phyloP scores from a whole-genome alignment of 2,888 invertebrate species.

The Eumerus sabulonum region DNA sequence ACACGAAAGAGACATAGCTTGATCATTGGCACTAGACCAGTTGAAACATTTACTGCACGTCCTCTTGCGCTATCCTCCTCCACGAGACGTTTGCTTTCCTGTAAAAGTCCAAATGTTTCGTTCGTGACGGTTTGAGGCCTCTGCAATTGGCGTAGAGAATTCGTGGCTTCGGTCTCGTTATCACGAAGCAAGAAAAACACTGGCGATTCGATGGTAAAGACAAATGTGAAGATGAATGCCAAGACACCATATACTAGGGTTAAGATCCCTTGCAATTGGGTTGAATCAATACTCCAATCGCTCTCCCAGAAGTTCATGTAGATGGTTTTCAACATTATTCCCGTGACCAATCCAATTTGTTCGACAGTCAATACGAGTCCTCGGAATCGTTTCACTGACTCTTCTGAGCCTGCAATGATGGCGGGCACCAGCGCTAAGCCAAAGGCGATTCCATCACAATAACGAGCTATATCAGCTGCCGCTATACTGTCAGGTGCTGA shows the following conservation, averaged over 20 bases:
- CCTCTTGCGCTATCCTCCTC: slow-evolving; percentile 71
- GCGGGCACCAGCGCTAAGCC: slow-evolving; percentile 73
- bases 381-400: slow-evolving; percentile 64
- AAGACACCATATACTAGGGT: slow-evolving; percentile 70
- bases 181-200: slow-evolving; percentile 71
- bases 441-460: slow-evolving; percentile 74
- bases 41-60: slow-evolving; percentile 50
- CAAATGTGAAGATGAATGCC: slow-evolving; percentile 55
- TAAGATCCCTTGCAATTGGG: slow-evolving; percentile 72
- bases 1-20: slow-evolving; percentile 71
- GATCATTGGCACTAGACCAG: slow-evolving; percentile 70
- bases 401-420: slow-evolving; percentile 74
- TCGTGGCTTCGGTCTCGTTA: slow-evolving; percentile 73
- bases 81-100: slow-evolving; percentile 74
- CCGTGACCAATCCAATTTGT: slow-evolving; percentile 70
- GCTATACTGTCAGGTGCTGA: slow-evolving; percentile 55
- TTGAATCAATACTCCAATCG: slow-evolving; percentile 12
- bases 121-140: slow-evolving; percentile 69
- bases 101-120: slow-evolving; percentile 72
- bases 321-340: slow-evolving; percentile 70
- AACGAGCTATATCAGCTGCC: slow-evolving; percentile 72
- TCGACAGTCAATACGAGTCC: slow-evolving; percentile 71
- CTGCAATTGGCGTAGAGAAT: slow-evolving; percentile 72
- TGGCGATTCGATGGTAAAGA: slow-evolving; percentile 73
- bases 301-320: slow-evolving; percentile 67